Evolutionary conservation across 2,113 vertebrate species (phyloP).

Genomic region (Hypocryptadius cinnamomeus): DNA sequence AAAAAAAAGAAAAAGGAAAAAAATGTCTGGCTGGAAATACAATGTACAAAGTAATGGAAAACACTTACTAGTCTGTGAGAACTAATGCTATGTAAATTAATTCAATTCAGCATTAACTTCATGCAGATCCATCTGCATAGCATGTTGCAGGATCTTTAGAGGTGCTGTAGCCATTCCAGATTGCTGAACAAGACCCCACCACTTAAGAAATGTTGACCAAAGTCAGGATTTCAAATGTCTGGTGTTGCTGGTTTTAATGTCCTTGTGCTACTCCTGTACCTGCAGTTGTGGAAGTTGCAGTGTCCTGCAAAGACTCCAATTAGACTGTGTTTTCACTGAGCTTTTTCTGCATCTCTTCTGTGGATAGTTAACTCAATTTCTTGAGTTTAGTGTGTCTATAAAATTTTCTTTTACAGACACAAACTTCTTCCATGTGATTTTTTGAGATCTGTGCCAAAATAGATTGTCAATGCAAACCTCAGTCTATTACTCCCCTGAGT

Average conservation of each 20-base stretch:
- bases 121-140: slow-evolving; percentile 59
- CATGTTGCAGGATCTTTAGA: slow-evolving; percentile 46
- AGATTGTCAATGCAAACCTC: slow-evolving; percentile 10
- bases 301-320: neutral
- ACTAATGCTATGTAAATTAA: slow-evolving; percentile 64
- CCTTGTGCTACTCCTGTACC: neutral
- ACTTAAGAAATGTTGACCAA: slow-evolving; percentile 17
- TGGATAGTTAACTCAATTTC: neutral
- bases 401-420: neutral
- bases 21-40: slow-evolving; percentile 34
- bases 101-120: slow-evolving; percentile 61
- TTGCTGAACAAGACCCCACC: neutral
- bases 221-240: neutral
- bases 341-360: neutral
- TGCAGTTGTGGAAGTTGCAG: neutral
- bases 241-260: neutral
- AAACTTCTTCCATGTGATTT: slow-evolving; percentile 16
- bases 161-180: slow-evolving; percentile 41
- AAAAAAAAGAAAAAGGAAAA: neutral
- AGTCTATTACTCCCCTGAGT: neutral
- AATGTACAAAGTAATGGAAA: slow-evolving; percentile 53
- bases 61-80: slow-evolving; percentile 58
- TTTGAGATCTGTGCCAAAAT: neutral
- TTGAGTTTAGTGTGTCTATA: neutral
- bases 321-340: neutral